Base-by-base conservation (phyloP, 1,140 invertebrate genomes). In the Pristionchus pacificus region DNA sequence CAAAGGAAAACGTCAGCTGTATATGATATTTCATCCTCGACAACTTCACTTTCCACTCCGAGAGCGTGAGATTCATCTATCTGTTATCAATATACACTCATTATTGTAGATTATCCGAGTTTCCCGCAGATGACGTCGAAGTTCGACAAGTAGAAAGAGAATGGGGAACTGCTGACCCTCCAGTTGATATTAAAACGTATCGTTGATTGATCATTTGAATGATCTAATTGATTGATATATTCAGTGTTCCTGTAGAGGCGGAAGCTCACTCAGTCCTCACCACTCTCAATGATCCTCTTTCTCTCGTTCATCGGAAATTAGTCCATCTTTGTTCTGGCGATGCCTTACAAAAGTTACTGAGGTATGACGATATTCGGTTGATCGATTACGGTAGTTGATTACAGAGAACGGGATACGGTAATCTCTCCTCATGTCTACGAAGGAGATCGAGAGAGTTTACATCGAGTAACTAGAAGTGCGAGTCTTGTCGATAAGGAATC, bases 51-150 rank as follows among this genome's bases (percentile, higher is more conserved):
- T 15, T 30, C 32, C 31, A 66, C 19, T 59, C 33, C 60, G 10
- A 65, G 61, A 57, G 71, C 72, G 55, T 65, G 19, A 60, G 33
- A 3, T 30, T 49, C 6, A 57, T 32, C 24, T 10, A 32, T 25
- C 32, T 24, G 38, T 60, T n/a, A 75, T 28, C 59, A 24, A 30
- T 27, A 59, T 79, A 60, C 1, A 31, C 19, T 79, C 31, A 61
- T 25, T 61, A n/a, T 62, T 79, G 64, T 49, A 81, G 78, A 60
- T 38, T 79, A 25, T 60, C 60, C 38, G 78, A 79, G 27, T 79
- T 79, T 59, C 79, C 72, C 1, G 65, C 79, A 66, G 79, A 81
- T 29, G 78, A 79, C 60, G 72, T 81, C 15, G 68, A 77, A 29
- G 24, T 79, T 2, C 27, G 60, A 27, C 67, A 65, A 14, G 61